phyloP scores from a whole-genome alignment of 2,113 vertebrate genomes.

The Octodon degus region DNA sequence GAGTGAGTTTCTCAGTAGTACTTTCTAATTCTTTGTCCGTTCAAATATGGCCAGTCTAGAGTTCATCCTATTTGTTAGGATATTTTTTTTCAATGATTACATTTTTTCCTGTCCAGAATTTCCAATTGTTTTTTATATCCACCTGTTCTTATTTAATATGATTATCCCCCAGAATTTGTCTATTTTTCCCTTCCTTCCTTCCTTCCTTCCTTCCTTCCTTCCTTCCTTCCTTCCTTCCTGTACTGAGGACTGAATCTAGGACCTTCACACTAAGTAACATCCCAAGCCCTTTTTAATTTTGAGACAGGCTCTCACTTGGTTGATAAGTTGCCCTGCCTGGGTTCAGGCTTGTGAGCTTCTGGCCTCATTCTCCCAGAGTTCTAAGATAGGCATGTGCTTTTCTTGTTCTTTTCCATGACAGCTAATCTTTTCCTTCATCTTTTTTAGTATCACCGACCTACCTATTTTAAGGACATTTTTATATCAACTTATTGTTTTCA shows the following conservation, averaged over 20 bases:
- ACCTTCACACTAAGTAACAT: neutral
- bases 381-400: neutral
- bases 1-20: neutral
- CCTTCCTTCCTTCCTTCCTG: neutral
- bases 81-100: conserved; percentile 31
- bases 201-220: neutral
- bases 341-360: neutral
- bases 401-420: neutral
- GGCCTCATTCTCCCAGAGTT: neutral
- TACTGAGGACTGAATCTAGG: neutral
- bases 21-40: conserved; percentile 30
- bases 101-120: neutral
- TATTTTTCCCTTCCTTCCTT: no score
- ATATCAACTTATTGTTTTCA: conserved; percentile 1
- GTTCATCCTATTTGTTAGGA: neutral
- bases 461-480: conserved; percentile 6
- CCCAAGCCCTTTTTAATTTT: neutral
- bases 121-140: neutral
- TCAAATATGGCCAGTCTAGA: neutral
- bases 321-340: neutral
- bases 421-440: neutral
- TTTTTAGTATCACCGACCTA: neutral
- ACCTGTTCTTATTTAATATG: neutral
- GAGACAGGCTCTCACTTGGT: neutral
- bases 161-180: neutral